Conservation (phyloP, 2,113 vertebrate species). For the Perccottus glenii region DNA sequence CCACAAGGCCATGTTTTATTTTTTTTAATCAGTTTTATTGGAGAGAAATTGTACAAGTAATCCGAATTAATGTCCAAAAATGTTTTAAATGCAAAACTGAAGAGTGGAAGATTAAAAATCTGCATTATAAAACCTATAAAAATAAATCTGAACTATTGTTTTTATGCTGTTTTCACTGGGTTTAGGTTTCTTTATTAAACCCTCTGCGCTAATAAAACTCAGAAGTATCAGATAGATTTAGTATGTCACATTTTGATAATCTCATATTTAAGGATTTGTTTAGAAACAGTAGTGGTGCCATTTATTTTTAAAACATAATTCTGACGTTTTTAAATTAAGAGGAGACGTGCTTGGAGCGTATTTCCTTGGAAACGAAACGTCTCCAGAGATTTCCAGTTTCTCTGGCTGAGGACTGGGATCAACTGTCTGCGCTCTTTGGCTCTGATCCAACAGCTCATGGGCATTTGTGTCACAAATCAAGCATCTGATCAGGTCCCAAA, state of each 20-base stretch:
- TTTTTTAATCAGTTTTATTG: neutral
- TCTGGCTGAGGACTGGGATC: slow-evolving; percentile 45
- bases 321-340: neutral
- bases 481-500: slow-evolving; percentile 54
- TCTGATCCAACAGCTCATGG: slow-evolving; percentile 57
- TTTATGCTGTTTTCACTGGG: too few relatives aligned
- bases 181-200: too few relatives aligned
- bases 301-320: slow-evolving; percentile 9
- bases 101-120: neutral
- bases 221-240: neutral
- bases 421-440: slow-evolving; percentile 53
- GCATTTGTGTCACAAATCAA: slow-evolving; percentile 51
- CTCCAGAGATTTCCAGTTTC: slow-evolving; percentile 25
- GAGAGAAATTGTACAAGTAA: neutral
- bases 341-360: neutral
- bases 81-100: neutral
- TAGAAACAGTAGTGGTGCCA: neutral
- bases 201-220: neutral
- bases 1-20: neutral
- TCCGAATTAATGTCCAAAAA: neutral
- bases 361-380: neutral
- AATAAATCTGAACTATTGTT: neutral
- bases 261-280: neutral
- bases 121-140: neutral
- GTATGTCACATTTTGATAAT: neutral